Percentiles rank a stretch among this genome's conserved stretches.
phyloP scores from a whole-genome alignment of 2,888 invertebrate genomes.

The Herminia tarsipennalis region DNA sequence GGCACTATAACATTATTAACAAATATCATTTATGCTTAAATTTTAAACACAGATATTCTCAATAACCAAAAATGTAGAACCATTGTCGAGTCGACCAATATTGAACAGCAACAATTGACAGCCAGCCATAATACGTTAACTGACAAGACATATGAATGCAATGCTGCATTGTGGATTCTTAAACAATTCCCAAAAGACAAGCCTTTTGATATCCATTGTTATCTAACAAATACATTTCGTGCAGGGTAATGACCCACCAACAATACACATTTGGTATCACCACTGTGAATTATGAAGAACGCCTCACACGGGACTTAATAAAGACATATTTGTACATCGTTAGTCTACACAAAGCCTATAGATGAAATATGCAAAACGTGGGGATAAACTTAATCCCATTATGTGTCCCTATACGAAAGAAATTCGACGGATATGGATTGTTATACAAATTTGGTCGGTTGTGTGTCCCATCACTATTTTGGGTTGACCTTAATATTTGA shows the following conservation, averaged over 20 bases:
- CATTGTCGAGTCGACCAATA: too few relatives aligned
- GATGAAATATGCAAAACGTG: constrained; percentile 78
- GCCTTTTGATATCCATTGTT: constrained; percentile 9
- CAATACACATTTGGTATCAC: constrained; percentile 26
- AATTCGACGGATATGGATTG: constrained; percentile 12
- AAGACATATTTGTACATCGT: constrained; percentile 76
- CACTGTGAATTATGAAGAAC: constrained; percentile 40
- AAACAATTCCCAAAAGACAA: constrained; percentile 10
- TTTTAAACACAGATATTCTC: too few relatives aligned
- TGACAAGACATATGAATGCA: background rate
- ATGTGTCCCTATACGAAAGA: constrained; percentile 45
- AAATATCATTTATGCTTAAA: too few relatives aligned
- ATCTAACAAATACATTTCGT: constrained; percentile 12
- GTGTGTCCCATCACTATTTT: constrained; percentile 5
- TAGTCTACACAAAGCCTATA: constrained; percentile 70
- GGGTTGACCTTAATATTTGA: constrained; percentile 3
- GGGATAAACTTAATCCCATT: constrained; percentile 55
- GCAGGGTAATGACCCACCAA: constrained; percentile 44
- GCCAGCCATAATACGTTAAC: too few relatives aligned
- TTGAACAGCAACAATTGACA: too few relatives aligned
- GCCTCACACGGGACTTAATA: constrained; percentile 58
- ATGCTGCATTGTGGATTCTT: background rate
- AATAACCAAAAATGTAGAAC: too few relatives aligned
- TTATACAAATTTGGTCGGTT: constrained; percentile 2
- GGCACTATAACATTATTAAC: too few relatives aligned